Base-by-base conservation (phyloP, 2,113 vertebrate genomes). In the Varanus salvator region DNA sequence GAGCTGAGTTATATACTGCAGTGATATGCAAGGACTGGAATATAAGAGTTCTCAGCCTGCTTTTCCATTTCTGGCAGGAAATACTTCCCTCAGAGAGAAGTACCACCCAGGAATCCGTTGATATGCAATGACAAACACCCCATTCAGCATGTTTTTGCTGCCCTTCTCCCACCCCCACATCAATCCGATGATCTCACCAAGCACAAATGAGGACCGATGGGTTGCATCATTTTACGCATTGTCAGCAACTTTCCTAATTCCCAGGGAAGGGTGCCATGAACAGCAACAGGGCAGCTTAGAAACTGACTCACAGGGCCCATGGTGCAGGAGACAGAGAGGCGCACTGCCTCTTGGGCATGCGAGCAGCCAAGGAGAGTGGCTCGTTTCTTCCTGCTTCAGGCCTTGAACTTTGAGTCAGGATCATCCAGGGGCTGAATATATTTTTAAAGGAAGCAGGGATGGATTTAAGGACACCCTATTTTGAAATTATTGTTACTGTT, bases 231-330 rank as follows among this genome's bases (percentile, higher is more conserved):
- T 88, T 72, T 74, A 54, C 80, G 78, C 69, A 38, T 27, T 8
- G 82, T 48, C 90, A 78, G 82, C 86, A 44, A n/a, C 75, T 6
- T 69, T 68, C 54, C 76, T 93, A 91, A 64, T 78, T 80, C 29
- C 0, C 0, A 38, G 1, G 1, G 69, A 0, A 0, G 68, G 6
- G 23, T 64, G 34, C 15, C 57, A 5, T 38, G 64, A 85, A 71
- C 19, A 52, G 23, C 23, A 74, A 60, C 19, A 11, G 57, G 52
- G 11, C 2, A 2, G 14, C 29, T 57, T 71, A 25, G 48, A 69
- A 66, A 25, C 69, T 38, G 44, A 57, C 72, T 72, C 77, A 82
- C n/a, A 60, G 48, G 77, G n/a, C 8, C 71, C 25, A 76, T 25
- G 0, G 2, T 1, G 25, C 19, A 38, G 34, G 52, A 48, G 15